Base-by-base conservation (phyloP, 2,797 vertebrate species). In the Chloroceryle inda region DNA sequence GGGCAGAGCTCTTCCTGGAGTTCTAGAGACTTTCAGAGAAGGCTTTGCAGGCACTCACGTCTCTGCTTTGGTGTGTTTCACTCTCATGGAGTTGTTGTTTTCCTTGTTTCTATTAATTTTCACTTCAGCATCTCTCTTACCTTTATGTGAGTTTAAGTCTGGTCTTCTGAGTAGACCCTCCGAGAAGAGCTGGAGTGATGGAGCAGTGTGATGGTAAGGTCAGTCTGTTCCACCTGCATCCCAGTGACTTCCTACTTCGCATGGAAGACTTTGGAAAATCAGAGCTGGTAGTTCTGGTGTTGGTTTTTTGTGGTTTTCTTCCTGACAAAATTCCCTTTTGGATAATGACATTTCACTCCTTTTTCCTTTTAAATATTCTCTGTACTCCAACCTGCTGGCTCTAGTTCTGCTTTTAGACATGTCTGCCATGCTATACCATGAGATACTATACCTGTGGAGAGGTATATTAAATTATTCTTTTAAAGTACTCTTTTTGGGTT, bases 111-210 rank as follows among this genome's bases (percentile, higher is more conserved):
- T 52, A 9, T n/a, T 49, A 5, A 4, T 78, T 88, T 94, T 68
- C 22, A 12, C 50, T 59, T 82, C 35, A 75, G 11, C 13, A 33
- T 16, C 35, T 68, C 6, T 94, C 29, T 37, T 66, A 31, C 61
- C 8, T 52, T 92, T 16, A 7, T 10, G 3, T 55, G 11, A 0
- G 2, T 38, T 64, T 81, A 66, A 73, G 23, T 2, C 1, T 1
- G 5, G 29, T 73, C 29, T 85, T 76, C 33, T 58, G 53, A 63
- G 59, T 7, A 13, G 17, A 12, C 24, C 11, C 13, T 62, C 17
- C 18, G 37, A 69, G 55, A 81, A 59, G n/a, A 80, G 31, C n/a
- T 68, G 47, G 38, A 49, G 35, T 10, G 47, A 40, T 38, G 68
- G n/a, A 67, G 12, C 24, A 35, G 27, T 3, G 12, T 27, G 42